phyloP scores from a whole-genome alignment of 2,113 vertebrate genomes.

The Lycaon pictus region DNA sequence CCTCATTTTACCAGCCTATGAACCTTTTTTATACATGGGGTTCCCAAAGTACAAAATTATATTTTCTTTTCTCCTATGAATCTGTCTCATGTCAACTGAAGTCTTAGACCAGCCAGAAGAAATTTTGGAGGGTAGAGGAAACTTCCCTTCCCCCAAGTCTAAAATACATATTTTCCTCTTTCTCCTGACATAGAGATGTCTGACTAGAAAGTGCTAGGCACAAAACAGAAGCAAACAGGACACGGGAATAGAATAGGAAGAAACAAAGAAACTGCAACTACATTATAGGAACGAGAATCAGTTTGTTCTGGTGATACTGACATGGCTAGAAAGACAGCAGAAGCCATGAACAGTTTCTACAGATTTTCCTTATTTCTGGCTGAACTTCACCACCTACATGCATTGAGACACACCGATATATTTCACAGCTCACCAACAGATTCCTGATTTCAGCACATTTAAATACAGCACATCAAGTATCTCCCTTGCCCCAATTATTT shows the following conservation, averaged over 20 bases:
- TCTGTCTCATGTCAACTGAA: neutral
- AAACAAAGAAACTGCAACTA: constrained; percentile 7
- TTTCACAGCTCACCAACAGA: neutral
- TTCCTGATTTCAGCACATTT: neutral
- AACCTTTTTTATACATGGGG: neutral
- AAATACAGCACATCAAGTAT: neutral
- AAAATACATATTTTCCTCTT: neutral
- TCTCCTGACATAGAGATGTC: neutral
- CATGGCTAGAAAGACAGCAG: neutral
- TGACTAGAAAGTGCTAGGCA: neutral
- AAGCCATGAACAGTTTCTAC: constrained; percentile 1
- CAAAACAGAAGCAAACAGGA: neutral
- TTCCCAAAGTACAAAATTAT: neutral
- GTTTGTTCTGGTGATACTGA: neutral
- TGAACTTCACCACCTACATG: neutral
- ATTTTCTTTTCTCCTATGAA: neutral
- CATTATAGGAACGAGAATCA: neutral
- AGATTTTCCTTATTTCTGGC: neutral
- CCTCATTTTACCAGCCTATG: neutral
- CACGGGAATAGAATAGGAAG: neutral
- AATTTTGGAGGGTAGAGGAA: neutral
- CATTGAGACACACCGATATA: neutral
- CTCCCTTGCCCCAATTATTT: neutral
- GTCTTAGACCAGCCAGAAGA: neutral
- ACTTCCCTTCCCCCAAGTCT: neutral